A percentile compares a stretch with the other conserved stretches of the same genome.
These are phyloP conservation scores for Chloroclystis v-ata DNA, from an alignment of 2,888 invertebrate species.

Conservation along the genomic window DNA sequence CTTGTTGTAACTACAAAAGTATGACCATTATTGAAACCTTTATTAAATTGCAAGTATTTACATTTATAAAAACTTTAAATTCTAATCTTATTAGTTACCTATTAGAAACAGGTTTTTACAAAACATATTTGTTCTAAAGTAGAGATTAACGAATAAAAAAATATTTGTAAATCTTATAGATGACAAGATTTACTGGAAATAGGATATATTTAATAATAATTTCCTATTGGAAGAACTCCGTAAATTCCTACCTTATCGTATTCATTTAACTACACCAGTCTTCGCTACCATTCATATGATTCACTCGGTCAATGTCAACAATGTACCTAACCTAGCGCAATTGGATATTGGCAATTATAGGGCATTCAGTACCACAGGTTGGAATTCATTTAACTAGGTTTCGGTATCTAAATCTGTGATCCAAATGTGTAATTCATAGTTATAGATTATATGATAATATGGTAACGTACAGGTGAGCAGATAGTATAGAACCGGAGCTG, in stretches of 20 bases:
- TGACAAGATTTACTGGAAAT: too few species aligned
- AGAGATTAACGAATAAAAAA: too few species aligned
- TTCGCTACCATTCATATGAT: constrained; percentile 46
- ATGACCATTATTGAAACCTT: too few species aligned
- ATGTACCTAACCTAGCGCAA: constrained; percentile 29
- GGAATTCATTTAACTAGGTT: constrained; percentile 1
- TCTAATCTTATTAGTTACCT: too few species aligned
- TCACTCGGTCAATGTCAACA: constrained; percentile 65
- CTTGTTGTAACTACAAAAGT: too few species aligned
- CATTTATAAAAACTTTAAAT: too few species aligned
- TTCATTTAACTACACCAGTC: constrained; percentile 33
- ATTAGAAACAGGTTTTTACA: too few species aligned
- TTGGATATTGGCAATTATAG: constrained; percentile 29
- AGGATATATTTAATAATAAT: not conserved
- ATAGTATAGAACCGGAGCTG: constrained; percentile 31
- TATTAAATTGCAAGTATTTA: too few species aligned
- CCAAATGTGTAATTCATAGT: not conserved
- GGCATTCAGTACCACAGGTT: constrained; percentile 2
- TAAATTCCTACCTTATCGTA: constrained; percentile 37
- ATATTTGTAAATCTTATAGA: too few species aligned
- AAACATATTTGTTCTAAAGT: too few species aligned
- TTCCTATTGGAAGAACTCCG: constrained; percentile 37
- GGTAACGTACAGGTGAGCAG: constrained; percentile 18
- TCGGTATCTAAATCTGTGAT: constrained; percentile 13
- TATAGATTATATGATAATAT: constrained; percentile 13